A percentile compares a stretch with the other conserved stretches of the same genome.
phyloP scores from a whole-genome alignment of 2,888 invertebrate genomes.

The Nomada goodeniana region DNA sequence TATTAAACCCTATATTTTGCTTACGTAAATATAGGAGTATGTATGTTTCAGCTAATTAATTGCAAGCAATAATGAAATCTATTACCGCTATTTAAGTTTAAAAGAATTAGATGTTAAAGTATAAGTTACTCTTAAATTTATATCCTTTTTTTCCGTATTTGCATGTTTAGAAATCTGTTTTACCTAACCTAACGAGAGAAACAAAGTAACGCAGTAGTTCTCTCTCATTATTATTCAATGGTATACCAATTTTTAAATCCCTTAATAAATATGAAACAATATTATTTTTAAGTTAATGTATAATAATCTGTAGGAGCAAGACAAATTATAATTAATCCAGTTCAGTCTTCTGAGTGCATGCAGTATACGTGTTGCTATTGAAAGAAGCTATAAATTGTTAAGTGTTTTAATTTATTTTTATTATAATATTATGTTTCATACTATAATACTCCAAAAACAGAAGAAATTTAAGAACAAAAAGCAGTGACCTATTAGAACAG shows the following conservation, averaged over 20 bases:
- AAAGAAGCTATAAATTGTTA: too few relatives aligned
- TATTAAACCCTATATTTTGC: background rate
- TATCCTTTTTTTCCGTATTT: too few relatives aligned
- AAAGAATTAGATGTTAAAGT: background rate
- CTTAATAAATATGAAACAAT: background rate
- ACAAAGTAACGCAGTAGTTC: too few relatives aligned
- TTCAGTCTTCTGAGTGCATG: too few relatives aligned
- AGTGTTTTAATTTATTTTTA: too few relatives aligned
- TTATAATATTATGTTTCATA: too few relatives aligned
- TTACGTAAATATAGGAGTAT: background rate
- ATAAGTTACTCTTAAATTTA: background rate
- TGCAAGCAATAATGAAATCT: background rate
- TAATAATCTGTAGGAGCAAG: background rate
- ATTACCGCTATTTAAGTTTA: background rate
- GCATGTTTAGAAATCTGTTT: background rate
- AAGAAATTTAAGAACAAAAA: background rate
- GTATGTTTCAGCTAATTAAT: constrained; percentile 18
- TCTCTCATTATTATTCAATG: too few relatives aligned
- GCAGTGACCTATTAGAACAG: background rate
- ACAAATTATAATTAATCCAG: background rate
- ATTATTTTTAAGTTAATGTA: background rate
- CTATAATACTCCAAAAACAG: too few relatives aligned
- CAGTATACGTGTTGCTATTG: too few relatives aligned
- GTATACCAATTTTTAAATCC: too few relatives aligned
- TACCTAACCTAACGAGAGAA: background rate